A percentile compares a stretch with the other conserved stretches of the same genome.
These are phyloP conservation scores for Muscidifurax raptorellus DNA, from an alignment of 1,140 invertebrate species.

Conservation along the genomic window DNA sequence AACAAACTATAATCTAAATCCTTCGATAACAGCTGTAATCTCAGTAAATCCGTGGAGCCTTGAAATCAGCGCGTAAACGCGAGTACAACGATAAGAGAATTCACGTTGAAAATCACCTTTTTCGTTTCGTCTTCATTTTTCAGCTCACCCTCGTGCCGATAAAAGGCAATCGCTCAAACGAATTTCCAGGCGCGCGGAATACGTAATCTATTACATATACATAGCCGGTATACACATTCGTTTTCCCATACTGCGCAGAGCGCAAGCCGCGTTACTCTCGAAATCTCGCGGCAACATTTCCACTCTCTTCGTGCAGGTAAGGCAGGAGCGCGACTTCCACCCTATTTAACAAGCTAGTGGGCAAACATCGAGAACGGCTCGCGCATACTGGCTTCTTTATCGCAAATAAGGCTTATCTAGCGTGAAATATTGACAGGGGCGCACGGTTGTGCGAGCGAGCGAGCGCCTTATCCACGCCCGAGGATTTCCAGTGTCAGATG, in stretches of 20 bases:
- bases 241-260: slow-evolving; percentile 36
- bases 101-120: neutral
- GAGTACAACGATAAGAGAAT: slow-evolving; percentile 15
- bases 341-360: slow-evolving; percentile 43
- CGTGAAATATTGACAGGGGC: slow-evolving; percentile 53
- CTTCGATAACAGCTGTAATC: slow-evolving; percentile 28
- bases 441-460: slow-evolving; percentile 22
- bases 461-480: slow-evolving; percentile 45
- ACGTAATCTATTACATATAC: neutral
- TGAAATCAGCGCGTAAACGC: slow-evolving; percentile 26
- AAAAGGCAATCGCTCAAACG: slow-evolving; percentile 35
- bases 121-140: neutral
- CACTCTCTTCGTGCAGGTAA: slow-evolving; percentile 26
- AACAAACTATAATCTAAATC: slow-evolving; percentile 30
- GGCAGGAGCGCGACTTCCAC: slow-evolving; percentile 21
- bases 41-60: neutral
- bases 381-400: slow-evolving; percentile 48
- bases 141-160: neutral
- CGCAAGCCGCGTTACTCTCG: neutral
- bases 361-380: slow-evolving; percentile 8
- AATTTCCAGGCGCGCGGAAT: slow-evolving; percentile 3
- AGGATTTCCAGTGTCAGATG: slow-evolving; percentile 49
- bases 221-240: neutral
- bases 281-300: neutral
- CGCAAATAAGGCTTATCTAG: slow-evolving; percentile 53